Evolutionary conservation across 2,888 invertebrate genomes (phyloP), one percentile per base, ranked within the genome.

Genomic region (Tetheella fluctuosa): DNA sequence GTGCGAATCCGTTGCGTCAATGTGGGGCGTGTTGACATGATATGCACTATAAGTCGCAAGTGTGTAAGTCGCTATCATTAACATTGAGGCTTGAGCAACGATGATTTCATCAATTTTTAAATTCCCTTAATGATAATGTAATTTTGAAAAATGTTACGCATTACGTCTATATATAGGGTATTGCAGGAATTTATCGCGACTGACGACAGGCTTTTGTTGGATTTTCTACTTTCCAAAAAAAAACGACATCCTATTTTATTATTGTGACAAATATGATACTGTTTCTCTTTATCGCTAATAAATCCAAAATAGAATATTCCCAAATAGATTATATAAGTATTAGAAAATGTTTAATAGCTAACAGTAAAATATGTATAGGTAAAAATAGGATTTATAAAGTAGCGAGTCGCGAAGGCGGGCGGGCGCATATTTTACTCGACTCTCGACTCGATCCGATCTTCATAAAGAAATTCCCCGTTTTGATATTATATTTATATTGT

Each of bases 401-500:
- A 82, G 79, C 84, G 65, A 77, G 81, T 82, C 85, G 80, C 79
- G 82, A 74, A 73, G 80, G 79, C 74, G 76, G 78, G 80, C 74
- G 76, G 78, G 76, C 83, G 85, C 86, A 88, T 87, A 86, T 86
- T 90, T 94, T 89, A 88, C 91, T 84, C 82, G 80, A 80, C 83
- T 83, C 81, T 81, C 84, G 88, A 90, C 81, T 81, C 84, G 88
- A 90, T 89, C 93, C 83, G 89, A 90, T 92, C 92, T 93, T 93
- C 93, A 93, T 93, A 93, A 90, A 90, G 88, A 91, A 93, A 92
- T 93, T 93, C 93, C 89, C 89, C 90, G 87, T 93, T 93, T 93
- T 93, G 91, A 93, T 93, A 93, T 93, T 93, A 92, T 93, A 93
- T 91, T 93, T 93, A 91, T 93, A 91, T 89, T 89, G 85, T 92